A percentile compares a stretch with the other conserved stretches of the same genome.
Conservation (phyloP, 2,113 vertebrate genomes). For the Gobiocypris rarus region DNA sequence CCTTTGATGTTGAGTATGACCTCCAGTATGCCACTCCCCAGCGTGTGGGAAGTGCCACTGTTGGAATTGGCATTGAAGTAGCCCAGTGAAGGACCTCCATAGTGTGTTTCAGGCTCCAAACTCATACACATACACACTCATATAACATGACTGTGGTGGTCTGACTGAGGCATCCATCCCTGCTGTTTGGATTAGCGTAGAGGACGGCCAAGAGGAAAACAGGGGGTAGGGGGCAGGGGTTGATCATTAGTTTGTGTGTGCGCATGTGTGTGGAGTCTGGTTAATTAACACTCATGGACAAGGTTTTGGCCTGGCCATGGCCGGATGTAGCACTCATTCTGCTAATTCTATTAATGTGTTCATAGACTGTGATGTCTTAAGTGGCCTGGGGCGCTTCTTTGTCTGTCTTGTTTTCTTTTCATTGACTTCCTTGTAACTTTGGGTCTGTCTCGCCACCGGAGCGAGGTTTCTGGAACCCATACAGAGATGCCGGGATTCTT, state of each 20-base stretch:
- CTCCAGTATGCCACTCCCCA: constrained; percentile 18
- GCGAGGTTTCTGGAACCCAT: not conserved
- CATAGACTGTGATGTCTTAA: constrained; percentile 35
- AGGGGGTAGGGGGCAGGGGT: constrained; percentile 40
- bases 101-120: constrained; percentile 15
- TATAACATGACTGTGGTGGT: constrained; percentile 7
- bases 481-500: constrained; percentile 30
- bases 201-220: constrained; percentile 48
- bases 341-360: constrained; percentile 37
- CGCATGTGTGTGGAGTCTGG: not conserved
- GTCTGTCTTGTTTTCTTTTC: constrained; percentile 35
- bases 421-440: constrained; percentile 36
- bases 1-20: constrained; percentile 31
- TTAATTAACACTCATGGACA: constrained; percentile 1
- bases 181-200: constrained; percentile 57
- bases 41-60: constrained; percentile 34
- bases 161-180: constrained; percentile 28
- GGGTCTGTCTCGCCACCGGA: constrained; percentile 32
- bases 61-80: constrained; percentile 38
- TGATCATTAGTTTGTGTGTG: constrained; percentile 26
- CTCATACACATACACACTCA: not conserved
- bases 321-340: constrained; percentile 25
- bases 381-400: not conserved
- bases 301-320: constrained; percentile 6
- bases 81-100: constrained; percentile 27